A percentile compares a stretch with the other conserved stretches of the same genome.
Evolutionary conservation across 2,113 vertebrate genomes (phyloP).

Genomic region (Prionailurus bengalensis): DNA sequence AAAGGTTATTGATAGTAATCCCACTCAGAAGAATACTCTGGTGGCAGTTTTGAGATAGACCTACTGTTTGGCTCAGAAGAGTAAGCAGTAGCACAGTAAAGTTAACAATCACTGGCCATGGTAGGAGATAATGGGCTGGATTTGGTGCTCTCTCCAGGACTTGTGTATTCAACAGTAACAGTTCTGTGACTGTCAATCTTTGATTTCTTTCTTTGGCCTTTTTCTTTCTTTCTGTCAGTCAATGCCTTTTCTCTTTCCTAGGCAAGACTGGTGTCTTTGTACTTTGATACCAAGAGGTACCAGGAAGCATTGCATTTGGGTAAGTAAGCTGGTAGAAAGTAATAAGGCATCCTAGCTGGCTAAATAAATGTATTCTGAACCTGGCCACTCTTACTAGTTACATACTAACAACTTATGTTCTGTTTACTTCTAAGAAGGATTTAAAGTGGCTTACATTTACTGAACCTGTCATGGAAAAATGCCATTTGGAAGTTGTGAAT

Average conservation of each 20-base stretch:
- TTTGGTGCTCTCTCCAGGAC: slow-evolving; percentile 35
- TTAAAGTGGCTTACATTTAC: neutral
- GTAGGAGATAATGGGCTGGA: neutral
- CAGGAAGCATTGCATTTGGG: slow-evolving; percentile 98
- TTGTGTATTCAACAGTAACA: slow-evolving; percentile 63
- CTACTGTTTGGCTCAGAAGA: slow-evolving; percentile 21
- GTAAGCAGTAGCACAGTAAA: slow-evolving; percentile 18
- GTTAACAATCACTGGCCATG: slow-evolving; percentile 17
- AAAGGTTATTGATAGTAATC: neutral
- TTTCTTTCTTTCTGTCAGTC: slow-evolving; percentile 62
- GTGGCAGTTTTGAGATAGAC: slow-evolving; percentile 53
- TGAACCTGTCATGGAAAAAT: neutral
- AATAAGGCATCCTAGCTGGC: slow-evolving; percentile 32
- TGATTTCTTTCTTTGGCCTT: slow-evolving; percentile 73
- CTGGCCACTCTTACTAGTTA: slow-evolving; percentile 57
- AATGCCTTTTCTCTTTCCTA: slow-evolving; percentile 87
- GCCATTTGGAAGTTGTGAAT: neutral
- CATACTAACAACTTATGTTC: neutral
- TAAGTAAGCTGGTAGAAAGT: slow-evolving; percentile 87
- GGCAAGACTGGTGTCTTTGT: slow-evolving; percentile 98
- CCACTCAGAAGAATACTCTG: neutral
- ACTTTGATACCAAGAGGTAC: slow-evolving; percentile 99
- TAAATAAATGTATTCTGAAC: slow-evolving; percentile 54
- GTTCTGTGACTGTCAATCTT: slow-evolving; percentile 63
- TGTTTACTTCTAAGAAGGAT: slow-evolving; percentile 9